These are phyloP conservation scores for Trisateles emortualis DNA, from an alignment of 2,888 invertebrate species.

Conservation along the genomic window DNA sequence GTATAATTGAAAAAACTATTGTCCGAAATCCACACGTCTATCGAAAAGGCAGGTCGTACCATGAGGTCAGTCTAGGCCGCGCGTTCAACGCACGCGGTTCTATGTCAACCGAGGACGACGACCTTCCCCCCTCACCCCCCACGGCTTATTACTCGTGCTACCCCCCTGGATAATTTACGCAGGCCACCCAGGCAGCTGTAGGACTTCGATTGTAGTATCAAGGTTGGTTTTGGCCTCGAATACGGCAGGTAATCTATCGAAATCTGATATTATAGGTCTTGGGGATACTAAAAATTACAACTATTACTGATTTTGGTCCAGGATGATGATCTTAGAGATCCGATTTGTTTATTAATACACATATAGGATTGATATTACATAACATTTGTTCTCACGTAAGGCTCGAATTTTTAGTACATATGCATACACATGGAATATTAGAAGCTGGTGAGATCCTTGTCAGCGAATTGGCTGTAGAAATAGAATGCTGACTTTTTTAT, in stretches of 20 bases:
- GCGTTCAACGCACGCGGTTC: constrained; percentile 76
- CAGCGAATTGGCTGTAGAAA: too few species aligned
- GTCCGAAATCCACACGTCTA: not conserved
- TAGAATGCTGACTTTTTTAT: too few species aligned
- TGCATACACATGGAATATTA: too few species aligned
- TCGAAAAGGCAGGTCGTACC: constrained; percentile 57
- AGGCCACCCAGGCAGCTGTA: constrained; percentile 65
- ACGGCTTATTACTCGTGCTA: constrained; percentile 24
- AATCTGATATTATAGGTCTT: not conserved
- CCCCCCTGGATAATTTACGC: constrained; percentile 57
- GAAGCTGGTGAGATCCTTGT: too few species aligned
- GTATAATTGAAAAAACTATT: not conserved
- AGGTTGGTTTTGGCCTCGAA: constrained; percentile 12
- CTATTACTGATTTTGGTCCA: not conserved
- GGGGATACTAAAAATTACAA: not conserved
- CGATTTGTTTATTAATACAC: too few species aligned
- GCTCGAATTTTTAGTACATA: too few species aligned
- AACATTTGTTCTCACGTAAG: too few species aligned
- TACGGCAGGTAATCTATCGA: too few species aligned
- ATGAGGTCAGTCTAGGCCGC: constrained; percentile 79
- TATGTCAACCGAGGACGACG: constrained; percentile 77
- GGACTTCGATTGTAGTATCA: constrained; percentile 46
- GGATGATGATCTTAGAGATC: too few species aligned
- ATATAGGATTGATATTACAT: too few species aligned
- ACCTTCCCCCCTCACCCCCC: constrained; percentile 44